phyloP scores from a whole-genome alignment of 2,888 invertebrate genomes.

The Coenonympha arcania region DNA sequence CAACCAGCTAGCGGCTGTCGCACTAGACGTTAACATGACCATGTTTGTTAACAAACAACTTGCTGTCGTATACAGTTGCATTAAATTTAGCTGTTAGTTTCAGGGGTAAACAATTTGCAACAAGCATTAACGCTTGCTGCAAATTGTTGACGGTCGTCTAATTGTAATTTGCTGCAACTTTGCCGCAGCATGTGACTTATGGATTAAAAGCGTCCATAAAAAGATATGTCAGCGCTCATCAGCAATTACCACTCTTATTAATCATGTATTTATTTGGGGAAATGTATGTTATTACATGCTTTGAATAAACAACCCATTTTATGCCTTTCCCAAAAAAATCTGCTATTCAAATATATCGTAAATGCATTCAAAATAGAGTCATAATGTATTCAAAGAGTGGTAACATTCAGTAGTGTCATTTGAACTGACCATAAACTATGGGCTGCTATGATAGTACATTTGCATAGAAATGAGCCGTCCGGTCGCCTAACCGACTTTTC shows the following conservation, averaged over 20 bases:
- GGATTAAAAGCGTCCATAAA: no score
- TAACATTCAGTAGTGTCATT: constrained; percentile 14
- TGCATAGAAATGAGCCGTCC: constrained; percentile 67
- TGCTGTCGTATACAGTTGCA: constrained; percentile 11
- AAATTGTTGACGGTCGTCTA: neutral
- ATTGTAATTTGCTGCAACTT: neutral
- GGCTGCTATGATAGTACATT: constrained; percentile 35
- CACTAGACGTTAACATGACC: constrained; percentile 6
- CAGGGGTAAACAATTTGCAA: constrained; percentile 1
- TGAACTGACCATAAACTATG: constrained; percentile 19
- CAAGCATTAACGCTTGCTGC: neutral
- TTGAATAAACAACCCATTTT: neutral
- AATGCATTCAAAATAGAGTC: neutral
- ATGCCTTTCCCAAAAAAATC: neutral
- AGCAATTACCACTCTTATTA: no score
- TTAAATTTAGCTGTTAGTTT: constrained; percentile 9
- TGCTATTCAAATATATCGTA: neutral
- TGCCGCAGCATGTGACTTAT: neutral
- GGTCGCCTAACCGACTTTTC: constrained; percentile 56
- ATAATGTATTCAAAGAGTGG: constrained; percentile 5
- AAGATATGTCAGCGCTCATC: no score
- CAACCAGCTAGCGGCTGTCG: neutral
- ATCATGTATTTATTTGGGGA: neutral
- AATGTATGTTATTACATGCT: neutral
- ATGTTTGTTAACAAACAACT: constrained; percentile 6